Conservation (phyloP, 2,888 invertebrate genomes). For the Drosophila mercatorum region DNA sequence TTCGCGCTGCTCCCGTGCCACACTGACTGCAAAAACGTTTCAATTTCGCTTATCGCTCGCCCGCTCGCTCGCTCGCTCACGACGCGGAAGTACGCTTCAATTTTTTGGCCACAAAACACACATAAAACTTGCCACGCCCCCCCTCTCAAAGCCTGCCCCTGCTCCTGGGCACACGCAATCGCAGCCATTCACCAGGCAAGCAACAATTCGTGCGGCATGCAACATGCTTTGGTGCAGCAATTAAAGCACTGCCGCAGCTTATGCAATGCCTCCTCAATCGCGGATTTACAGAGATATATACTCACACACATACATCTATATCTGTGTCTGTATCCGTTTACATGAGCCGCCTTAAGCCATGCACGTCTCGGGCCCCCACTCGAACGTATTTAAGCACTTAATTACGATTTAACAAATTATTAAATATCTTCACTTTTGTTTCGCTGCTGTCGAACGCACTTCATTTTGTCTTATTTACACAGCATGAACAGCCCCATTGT, state of each 20-base stretch:
- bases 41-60: conserved; percentile 55
- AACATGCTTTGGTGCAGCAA: conserved; percentile 54
- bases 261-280: conserved; percentile 52
- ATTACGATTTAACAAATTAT: conserved; percentile 34
- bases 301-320: not conserved
- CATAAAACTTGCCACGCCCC: conserved; percentile 17
- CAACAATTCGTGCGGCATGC: conserved; percentile 70
- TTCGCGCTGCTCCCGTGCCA: conserved; percentile 73
- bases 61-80: conserved; percentile 7
- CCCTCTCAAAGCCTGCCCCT: not conserved
- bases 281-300: conserved; percentile 39
- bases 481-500: not conserved
- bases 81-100: conserved; percentile 56
- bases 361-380: conserved; percentile 22
- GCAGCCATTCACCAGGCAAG: conserved; percentile 15
- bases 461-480: conserved; percentile 4
- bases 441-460: conserved; percentile 18
- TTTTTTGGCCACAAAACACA: conserved; percentile 50
- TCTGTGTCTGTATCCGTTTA: conserved; percentile 20
- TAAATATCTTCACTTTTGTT: conserved; percentile 24
- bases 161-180: conserved; percentile 10
- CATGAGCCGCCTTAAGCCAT: conserved; percentile 13
- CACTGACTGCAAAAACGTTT: conserved; percentile 77
- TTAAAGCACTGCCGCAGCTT: conserved; percentile 57
- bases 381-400: conserved; percentile 45